phyloP scores from a whole-genome alignment of 2,113 vertebrate genomes.

The Scolopax mira region DNA sequence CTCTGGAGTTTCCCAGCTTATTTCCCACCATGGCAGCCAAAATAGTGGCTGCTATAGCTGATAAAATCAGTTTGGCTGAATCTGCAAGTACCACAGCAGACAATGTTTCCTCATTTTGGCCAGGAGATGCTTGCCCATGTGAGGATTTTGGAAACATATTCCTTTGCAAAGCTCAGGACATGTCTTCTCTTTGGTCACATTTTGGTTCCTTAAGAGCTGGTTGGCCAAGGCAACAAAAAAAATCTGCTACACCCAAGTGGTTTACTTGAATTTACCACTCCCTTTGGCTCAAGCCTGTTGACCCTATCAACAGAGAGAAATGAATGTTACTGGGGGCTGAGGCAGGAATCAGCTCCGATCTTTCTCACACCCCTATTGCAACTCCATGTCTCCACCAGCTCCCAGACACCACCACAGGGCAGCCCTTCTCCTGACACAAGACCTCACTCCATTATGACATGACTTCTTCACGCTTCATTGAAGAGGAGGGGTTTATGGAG shows the following conservation, averaged over 20 bases:
- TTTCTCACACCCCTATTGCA: not conserved
- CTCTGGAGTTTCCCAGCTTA: not conserved
- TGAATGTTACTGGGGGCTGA: not conserved
- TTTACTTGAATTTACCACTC: not conserved
- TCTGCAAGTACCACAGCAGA: not conserved
- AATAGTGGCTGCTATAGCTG: not conserved
- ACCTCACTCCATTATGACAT: rapidly evolving
- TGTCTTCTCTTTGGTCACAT: not conserved
- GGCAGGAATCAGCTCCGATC: not conserved
- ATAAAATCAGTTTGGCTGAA: not conserved
- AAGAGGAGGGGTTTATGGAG: not conserved
- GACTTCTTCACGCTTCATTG: not conserved
- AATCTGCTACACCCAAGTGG: not conserved
- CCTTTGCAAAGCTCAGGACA: not conserved
- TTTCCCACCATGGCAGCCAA: not conserved
- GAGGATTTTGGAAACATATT: not conserved
- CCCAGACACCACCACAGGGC: not conserved
- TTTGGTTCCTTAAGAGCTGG: not conserved
- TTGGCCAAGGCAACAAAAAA: not conserved
- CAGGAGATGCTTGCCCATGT: not conserved
- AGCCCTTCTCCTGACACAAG: not conserved
- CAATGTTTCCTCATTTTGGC: not conserved
- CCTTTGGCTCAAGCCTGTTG: not conserved
- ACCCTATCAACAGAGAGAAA: not conserved
- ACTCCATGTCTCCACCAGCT: not conserved